phyloP scores from a whole-genome alignment of 2,113 vertebrate species.

The Excalfactoria chinensis region DNA sequence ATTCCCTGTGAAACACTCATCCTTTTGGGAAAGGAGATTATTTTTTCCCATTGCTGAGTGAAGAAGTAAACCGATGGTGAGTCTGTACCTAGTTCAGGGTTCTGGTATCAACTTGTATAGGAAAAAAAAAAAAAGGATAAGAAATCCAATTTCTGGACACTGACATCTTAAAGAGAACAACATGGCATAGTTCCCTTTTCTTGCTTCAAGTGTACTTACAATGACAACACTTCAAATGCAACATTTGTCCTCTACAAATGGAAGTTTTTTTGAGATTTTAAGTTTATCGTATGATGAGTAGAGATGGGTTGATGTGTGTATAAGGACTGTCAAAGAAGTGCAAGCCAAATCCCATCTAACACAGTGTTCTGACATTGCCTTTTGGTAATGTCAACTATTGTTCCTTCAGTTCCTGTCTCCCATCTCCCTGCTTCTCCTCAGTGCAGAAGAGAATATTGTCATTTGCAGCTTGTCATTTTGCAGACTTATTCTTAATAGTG shows the following conservation, averaged over 20 bases:
- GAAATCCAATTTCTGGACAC: not conserved
- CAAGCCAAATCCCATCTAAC: not conserved
- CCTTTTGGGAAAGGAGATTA: not conserved
- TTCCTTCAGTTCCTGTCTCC: not conserved
- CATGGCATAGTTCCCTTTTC: not conserved
- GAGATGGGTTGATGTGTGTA: not conserved
- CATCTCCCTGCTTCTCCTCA: not conserved
- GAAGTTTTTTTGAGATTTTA: not conserved
- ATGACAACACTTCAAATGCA: not conserved
- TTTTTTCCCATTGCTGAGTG: not conserved
- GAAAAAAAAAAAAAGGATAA: not conserved
- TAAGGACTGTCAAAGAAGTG: no score
- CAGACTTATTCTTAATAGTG: conserved; percentile 11
- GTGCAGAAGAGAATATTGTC: not conserved
- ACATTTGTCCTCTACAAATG: not conserved
- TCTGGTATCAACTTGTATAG: not conserved
- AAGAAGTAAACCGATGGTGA: not conserved
- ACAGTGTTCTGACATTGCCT: not conserved
- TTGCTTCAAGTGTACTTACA: not conserved
- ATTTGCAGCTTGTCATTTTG: not conserved
- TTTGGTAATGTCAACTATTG: conserved; percentile 19
- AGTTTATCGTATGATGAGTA: not conserved
- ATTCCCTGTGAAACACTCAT: not conserved
- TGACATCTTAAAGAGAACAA: not conserved
- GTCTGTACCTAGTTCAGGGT: not conserved